These are phyloP conservation scores for Hapalemur alaotrensis DNA, from an alignment of 2,797 vertebrate genomes.

Conservation along the genomic window DNA sequence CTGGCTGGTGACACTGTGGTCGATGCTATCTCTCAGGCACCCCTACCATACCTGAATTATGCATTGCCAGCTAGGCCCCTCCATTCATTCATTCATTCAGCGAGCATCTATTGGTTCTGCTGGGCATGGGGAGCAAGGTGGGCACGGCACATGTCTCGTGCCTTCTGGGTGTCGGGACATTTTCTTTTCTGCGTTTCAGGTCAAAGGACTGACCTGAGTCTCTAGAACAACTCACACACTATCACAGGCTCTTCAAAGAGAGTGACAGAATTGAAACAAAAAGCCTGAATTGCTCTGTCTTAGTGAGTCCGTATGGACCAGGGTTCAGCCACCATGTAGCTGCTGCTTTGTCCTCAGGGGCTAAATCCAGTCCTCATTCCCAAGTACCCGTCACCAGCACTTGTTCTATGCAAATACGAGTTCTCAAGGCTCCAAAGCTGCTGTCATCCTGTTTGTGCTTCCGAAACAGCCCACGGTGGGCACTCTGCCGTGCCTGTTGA, in stretches of 20 bases:
- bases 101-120: neutral
- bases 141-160: neutral
- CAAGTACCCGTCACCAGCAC: neutral
- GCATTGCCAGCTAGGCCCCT: neutral
- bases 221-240: neutral
- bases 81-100: neutral
- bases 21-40: neutral
- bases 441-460: neutral
- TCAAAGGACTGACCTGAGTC: neutral
- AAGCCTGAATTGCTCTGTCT: neutral
- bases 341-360: neutral
- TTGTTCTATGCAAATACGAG: neutral
- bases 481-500: neutral
- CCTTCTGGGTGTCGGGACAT: neutral
- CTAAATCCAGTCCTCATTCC: neutral
- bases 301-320: accelerated
- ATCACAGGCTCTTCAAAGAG: neutral
- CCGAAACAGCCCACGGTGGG: neutral
- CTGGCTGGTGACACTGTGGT: neutral
- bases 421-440: neutral
- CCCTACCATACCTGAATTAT: too few species aligned
- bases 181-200: neutral
- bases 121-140: neutral
- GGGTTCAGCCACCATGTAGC: neutral
- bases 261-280: neutral